phyloP scores from a whole-genome alignment of 2,113 vertebrate genomes.

The Condylura cristata region DNA sequence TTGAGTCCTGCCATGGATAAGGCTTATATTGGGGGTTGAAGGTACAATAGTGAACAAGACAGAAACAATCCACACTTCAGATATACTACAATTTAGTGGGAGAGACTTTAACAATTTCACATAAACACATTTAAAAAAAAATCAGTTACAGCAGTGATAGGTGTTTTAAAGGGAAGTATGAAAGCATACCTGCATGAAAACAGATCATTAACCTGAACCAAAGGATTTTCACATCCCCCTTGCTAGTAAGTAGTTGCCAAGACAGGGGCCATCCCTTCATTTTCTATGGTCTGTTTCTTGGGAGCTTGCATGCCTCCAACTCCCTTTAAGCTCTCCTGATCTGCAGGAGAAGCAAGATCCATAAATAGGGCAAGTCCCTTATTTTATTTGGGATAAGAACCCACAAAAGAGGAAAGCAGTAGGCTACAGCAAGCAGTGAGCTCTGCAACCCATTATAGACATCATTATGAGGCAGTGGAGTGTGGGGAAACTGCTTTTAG shows the following conservation, averaged over 20 bases:
- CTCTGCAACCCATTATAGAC: constrained; percentile 40
- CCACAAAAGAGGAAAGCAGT: neutral
- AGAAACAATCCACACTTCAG: neutral
- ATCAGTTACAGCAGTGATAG: neutral
- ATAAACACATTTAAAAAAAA: neutral
- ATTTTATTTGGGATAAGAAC: neutral
- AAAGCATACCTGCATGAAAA: neutral
- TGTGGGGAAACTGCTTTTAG: constrained; percentile 54
- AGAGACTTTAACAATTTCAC: neutral
- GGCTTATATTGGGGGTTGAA: neutral
- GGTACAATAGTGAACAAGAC: neutral
- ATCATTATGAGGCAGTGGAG: constrained; percentile 13
- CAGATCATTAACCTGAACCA: neutral
- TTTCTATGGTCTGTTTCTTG: neutral
- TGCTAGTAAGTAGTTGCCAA: neutral
- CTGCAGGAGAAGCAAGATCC: neutral
- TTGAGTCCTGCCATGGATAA: neutral
- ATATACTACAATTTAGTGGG: neutral
- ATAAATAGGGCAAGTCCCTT: neutral
- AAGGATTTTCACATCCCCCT: neutral
- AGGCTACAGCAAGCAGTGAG: neutral
- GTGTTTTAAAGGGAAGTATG: neutral
- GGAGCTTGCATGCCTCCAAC: neutral
- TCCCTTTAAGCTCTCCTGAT: neutral
- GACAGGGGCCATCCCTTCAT: neutral